Conservation (phyloP, 2,888 invertebrate species). For the Cantharis rustica region DNA sequence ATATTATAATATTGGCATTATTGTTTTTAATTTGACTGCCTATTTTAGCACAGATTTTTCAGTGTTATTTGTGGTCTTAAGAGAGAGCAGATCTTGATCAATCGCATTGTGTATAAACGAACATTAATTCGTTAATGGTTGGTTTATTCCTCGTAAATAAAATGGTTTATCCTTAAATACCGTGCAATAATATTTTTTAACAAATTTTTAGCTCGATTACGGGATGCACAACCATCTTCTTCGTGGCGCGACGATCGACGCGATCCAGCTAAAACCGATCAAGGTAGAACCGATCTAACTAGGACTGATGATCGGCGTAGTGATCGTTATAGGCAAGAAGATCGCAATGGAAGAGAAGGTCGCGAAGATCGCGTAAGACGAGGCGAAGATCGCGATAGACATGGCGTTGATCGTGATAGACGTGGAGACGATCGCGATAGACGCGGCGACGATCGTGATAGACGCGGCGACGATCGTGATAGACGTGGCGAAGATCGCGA, state of each 20-base stretch:
- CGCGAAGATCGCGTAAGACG: conserved; percentile 18
- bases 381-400: conserved; percentile 18
- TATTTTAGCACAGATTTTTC: too few relatives aligned
- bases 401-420: conserved; percentile 22
- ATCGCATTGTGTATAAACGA: too few relatives aligned
- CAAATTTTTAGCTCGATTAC: conserved; percentile 25
- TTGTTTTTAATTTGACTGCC: too few relatives aligned
- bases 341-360: conserved; percentile 14
- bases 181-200: not conserved
- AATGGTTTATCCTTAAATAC: too few relatives aligned
- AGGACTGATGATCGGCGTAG: not conserved
- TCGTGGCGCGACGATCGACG: not conserved
- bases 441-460: conserved; percentile 23
- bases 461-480: conserved; percentile 25
- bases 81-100: too few relatives aligned
- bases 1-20: too few relatives aligned
- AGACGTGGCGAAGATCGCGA: conserved; percentile 26
- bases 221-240: conserved; percentile 17
- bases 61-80: too few relatives aligned
- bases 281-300: not conserved
- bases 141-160: too few relatives aligned
- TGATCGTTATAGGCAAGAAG: conserved; percentile 3
- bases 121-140: too few relatives aligned
- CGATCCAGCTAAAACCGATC: conserved; percentile 16
- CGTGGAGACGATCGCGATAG: conserved; percentile 5